Conservation (phyloP, 2,888 invertebrate genomes). For the Sarcophaga carnaria region DNA sequence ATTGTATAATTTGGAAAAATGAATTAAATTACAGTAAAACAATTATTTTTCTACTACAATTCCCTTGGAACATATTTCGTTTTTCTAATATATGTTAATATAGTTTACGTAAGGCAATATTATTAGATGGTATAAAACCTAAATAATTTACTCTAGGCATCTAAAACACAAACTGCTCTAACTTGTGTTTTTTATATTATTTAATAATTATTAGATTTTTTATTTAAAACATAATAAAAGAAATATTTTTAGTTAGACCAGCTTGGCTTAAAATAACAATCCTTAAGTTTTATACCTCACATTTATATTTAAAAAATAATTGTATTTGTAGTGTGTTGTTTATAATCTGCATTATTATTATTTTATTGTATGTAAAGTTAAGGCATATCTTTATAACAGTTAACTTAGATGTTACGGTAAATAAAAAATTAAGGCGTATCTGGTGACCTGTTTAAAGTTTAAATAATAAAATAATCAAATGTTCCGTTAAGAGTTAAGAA, state of each 20-base stretch:
- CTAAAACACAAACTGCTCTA: not conserved
- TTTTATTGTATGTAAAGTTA: not conserved
- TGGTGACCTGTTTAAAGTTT: not conserved
- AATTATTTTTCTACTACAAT: not conserved
- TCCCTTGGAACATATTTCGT: not conserved
- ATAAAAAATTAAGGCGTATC: constrained; percentile 2
- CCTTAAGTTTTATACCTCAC: not conserved
- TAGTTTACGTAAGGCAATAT: not conserved
- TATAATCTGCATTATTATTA: not conserved
- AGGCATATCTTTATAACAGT: not conserved
- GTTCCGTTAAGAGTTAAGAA: not conserved
- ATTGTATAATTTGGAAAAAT: too few species aligned
- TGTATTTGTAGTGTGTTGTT: not conserved
- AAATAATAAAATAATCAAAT: not conserved
- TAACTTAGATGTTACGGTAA: constrained; percentile 1
- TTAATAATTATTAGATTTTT: too few species aligned
- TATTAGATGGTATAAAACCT: not conserved
- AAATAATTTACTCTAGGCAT: not conserved
- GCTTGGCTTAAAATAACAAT: not conserved
- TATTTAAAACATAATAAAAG: not conserved
- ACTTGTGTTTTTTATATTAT: not conserved
- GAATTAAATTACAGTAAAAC: too few species aligned
- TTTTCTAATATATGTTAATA: not conserved
- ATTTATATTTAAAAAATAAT: not conserved
- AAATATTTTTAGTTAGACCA: not conserved